phyloP scores from a whole-genome alignment of 2,797 vertebrate genomes.

The Onychomys torridus region DNA sequence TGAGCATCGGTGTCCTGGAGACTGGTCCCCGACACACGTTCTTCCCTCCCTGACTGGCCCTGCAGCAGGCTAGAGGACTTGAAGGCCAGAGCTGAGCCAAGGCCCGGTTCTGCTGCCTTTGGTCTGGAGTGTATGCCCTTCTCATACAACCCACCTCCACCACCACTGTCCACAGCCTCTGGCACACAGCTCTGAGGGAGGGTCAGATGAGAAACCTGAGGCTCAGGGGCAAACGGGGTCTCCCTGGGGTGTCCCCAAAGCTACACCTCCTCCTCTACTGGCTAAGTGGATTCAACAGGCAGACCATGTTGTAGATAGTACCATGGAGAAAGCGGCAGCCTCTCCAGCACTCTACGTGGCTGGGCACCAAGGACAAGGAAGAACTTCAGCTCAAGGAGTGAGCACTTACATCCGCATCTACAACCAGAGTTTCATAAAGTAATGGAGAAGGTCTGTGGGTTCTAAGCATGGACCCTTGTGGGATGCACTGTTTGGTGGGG shows the following conservation, averaged over 20 bases:
- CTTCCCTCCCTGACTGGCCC: no score
- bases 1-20: neutral
- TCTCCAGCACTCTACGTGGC: neutral
- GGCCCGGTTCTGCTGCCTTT: neutral
- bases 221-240: neutral
- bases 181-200: rapidly evolving
- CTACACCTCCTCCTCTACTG: neutral
- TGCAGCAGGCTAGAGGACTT: neutral
- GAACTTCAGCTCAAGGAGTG: neutral
- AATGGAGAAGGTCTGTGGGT: rapidly evolving
- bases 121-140: neutral
- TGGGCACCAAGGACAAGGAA: neutral
- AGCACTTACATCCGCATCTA: neutral
- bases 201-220: neutral
- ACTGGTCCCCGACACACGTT: no score
- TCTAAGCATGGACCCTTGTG: rapidly evolving
- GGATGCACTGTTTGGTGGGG: neutral
- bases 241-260: rapidly evolving
- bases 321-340: rapidly evolving
- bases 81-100: rapidly evolving
- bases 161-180: rapidly evolving
- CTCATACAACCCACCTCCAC: neutral
- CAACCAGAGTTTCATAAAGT: neutral
- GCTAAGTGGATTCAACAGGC: neutral
- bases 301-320: rapidly evolving